Conservation (phyloP, 1,140 invertebrate species). For the Leptopilina clavipes region DNA sequence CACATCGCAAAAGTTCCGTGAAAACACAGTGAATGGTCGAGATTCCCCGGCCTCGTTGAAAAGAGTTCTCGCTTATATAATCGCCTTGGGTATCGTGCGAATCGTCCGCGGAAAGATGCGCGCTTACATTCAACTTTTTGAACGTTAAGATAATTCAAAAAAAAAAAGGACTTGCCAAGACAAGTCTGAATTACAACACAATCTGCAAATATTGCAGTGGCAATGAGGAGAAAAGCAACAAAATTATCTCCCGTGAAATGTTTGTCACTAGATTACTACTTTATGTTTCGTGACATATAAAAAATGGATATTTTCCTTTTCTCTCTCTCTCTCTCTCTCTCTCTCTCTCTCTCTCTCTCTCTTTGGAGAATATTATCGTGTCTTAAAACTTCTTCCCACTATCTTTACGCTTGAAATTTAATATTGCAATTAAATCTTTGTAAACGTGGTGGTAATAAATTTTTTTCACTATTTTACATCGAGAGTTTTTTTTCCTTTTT, state of each 20-base stretch:
- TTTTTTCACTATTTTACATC: too few relatives aligned
- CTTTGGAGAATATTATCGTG: too few relatives aligned
- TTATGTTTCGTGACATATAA: background rate
- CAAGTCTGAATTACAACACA: conserved; percentile 20
- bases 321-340: too few relatives aligned
- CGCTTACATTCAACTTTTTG: conserved; percentile 41
- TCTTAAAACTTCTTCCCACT: too few relatives aligned
- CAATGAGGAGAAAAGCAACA: background rate
- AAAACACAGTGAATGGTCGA: conserved; percentile 41
- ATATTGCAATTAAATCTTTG: too few relatives aligned
- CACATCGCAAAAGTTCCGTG: conserved; percentile 45
- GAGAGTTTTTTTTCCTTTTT: too few relatives aligned
- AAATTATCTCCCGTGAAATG: background rate
- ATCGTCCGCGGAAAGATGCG: conserved; percentile 45
- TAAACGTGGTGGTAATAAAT: too few relatives aligned
- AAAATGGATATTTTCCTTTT: background rate
- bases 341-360: too few relatives aligned
- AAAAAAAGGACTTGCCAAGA: background rate
- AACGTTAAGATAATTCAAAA: conserved; percentile 15
- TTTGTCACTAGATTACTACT: conserved; percentile 9
- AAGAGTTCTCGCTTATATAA: conserved; percentile 46
- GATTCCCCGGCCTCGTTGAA: conserved; percentile 37
- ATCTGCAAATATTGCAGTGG: too few relatives aligned
- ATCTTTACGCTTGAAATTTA: too few relatives aligned
- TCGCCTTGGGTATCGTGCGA: conserved; percentile 50